phyloP scores from a whole-genome alignment of 2,888 invertebrate species.

The Osmoderma eremita region DNA sequence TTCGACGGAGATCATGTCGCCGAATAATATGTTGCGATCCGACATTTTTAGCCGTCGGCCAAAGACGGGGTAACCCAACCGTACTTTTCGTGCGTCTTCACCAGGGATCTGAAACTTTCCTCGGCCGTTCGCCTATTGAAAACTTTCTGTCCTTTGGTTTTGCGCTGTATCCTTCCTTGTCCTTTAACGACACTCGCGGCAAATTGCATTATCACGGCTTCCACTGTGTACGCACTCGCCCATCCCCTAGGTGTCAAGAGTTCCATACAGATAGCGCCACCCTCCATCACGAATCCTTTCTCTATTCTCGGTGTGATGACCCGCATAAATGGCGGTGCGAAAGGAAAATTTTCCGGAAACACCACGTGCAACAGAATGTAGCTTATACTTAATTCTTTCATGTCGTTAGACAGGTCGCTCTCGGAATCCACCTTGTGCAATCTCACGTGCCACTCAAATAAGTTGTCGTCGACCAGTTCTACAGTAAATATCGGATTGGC shows the following conservation, averaged over 20 bases:
- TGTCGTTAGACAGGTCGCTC: constrained; percentile 83
- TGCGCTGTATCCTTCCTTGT: constrained; percentile 83
- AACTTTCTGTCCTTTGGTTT: constrained; percentile 80
- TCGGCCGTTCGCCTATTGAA: constrained; percentile 85
- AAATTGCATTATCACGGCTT: constrained; percentile 90
- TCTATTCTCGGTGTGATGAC: constrained; percentile 72
- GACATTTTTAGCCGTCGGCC: constrained; percentile 78
- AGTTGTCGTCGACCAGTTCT: constrained; percentile 85
- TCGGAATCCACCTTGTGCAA: constrained; percentile 85
- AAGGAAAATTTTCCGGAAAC: constrained; percentile 90
- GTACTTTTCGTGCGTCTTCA: constrained; percentile 90
- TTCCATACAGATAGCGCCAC: constrained; percentile 91
- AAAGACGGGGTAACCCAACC: constrained; percentile 91
- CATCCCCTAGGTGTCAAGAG: constrained; percentile 86
- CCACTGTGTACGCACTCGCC: constrained; percentile 89
- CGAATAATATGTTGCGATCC: too few species aligned
- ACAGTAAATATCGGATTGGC: constrained; percentile 83
- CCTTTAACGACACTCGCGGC: constrained; percentile 90
- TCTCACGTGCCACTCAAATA: constrained; percentile 89
- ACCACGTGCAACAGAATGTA: constrained; percentile 81
- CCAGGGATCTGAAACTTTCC: constrained; percentile 86
- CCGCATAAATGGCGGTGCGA: constrained; percentile 84
- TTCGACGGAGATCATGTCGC: too few species aligned
- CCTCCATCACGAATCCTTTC: constrained; percentile 89
- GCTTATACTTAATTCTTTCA: constrained; percentile 79